Evolutionary conservation across 2,888 invertebrate genomes (phyloP).

Genomic region (Orthonychiurus folsomi): DNA sequence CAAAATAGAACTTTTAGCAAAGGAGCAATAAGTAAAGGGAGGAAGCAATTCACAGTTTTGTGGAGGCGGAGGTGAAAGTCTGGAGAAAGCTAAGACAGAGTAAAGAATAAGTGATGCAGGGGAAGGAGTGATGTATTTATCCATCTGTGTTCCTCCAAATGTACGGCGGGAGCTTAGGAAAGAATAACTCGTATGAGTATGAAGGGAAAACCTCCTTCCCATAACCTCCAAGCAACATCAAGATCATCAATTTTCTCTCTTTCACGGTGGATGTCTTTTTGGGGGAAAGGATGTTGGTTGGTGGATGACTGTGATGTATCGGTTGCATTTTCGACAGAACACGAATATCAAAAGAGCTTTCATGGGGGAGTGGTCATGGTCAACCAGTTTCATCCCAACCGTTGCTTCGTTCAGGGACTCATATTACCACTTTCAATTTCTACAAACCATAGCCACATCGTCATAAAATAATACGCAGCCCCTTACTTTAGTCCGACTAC

Average conservation of each 20-base stretch:
- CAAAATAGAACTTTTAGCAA: too few species aligned
- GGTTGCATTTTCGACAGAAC: slow-evolving; percentile 23
- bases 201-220: neutral
- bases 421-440: slow-evolving; percentile 14
- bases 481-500: neutral
- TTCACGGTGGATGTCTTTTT: slow-evolving; percentile 15
- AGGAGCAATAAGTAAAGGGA: too few species aligned
- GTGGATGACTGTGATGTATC: slow-evolving; percentile 29
- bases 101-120: too few species aligned
- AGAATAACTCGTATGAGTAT: neutral
- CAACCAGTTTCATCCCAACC: slow-evolving; percentile 15
- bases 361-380: slow-evolving; percentile 17
- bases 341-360: slow-evolving; percentile 20
- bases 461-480: slow-evolving; percentile 1
- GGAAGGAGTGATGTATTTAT: too few species aligned
- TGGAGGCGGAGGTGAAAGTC: too few species aligned
- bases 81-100: too few species aligned
- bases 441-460: slow-evolving; percentile 8
- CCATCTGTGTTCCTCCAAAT: too few species aligned
- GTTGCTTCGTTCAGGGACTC: neutral
- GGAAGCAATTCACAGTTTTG: too few species aligned
- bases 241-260: slow-evolving; percentile 22
- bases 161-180: too few species aligned
- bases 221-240: neutral
- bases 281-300: slow-evolving; percentile 9